These are phyloP conservation scores for Phyllotreta cruciferae DNA, from an alignment of 2,888 invertebrate genomes.

Conservation along the genomic window DNA sequence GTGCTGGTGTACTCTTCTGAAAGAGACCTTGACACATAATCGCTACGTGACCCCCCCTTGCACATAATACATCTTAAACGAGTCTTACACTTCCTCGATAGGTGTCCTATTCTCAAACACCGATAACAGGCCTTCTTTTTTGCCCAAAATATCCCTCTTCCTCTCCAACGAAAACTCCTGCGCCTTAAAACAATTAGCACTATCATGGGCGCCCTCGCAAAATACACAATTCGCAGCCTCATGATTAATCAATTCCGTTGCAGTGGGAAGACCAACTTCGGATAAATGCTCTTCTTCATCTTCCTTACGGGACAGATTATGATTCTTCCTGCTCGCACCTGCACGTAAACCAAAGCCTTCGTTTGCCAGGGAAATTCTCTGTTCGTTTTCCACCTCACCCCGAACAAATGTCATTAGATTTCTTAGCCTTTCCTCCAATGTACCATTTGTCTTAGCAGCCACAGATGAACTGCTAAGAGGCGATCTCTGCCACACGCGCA, in stretches of 20 bases:
- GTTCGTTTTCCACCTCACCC: slow-evolving; percentile 41
- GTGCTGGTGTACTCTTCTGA: too few species aligned
- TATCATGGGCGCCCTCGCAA: not conserved
- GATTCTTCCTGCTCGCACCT: not conserved
- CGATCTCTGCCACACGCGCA: slow-evolving; percentile 42
- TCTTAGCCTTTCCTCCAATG: slow-evolving; percentile 8
- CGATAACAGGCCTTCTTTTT: not conserved
- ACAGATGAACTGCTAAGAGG: too few species aligned
- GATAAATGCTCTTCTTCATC: not conserved
- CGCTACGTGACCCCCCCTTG: too few species aligned
- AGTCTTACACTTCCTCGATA: too few species aligned
- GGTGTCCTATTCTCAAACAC: too few species aligned
- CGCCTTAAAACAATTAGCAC: slow-evolving; percentile 2
- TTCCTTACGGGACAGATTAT: not conserved
- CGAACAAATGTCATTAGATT: slow-evolving; percentile 36
- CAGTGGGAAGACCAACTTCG: not conserved
- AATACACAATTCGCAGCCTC: not conserved
- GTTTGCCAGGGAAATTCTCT: slow-evolving; percentile 35
- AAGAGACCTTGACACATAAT: too few species aligned
- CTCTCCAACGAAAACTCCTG: slow-evolving; percentile 1
- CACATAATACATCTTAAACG: too few species aligned
- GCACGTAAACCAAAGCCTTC: too few species aligned
- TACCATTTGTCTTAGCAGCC: not conserved
- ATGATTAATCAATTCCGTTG: not conserved
- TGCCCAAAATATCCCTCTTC: not conserved